Evolutionary conservation across 2,113 vertebrate species (phyloP), one percentile per base, ranked within the genome.

Genomic region (Rattus rattus): DNA sequence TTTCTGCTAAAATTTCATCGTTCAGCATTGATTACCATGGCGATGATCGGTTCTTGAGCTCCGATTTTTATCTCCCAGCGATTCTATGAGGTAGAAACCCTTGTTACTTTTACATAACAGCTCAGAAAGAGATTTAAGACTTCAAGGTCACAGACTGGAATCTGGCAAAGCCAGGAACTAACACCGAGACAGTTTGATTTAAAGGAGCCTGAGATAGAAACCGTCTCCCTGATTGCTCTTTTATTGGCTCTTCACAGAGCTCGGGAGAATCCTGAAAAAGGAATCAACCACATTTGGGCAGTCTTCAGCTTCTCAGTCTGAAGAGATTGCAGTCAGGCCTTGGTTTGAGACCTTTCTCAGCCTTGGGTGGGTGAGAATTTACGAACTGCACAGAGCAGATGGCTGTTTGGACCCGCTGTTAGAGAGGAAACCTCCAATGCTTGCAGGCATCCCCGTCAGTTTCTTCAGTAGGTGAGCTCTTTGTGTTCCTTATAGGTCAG

Each of bases 141-240:
- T 94, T 97, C 81, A 97, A 96, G 91, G 95, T 97, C 96, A 89
- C n/a, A 94, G 90, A 39, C 22, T 73, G 79, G 61, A 56, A 83
- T 59, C 67, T 69, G 67, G 88, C 56, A 94, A 43, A 87, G 69
- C 19, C 33, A 87, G 70, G n/a, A 92, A 36, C 72, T 89, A 65
- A 92, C 43, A 9, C 61, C 13, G n/a, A 59, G 47, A 76, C 33
- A 70, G 43, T 77, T 47, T 87, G 47, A 96, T 88, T 93, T 94
- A 67, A 89, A 88, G 94, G 81, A 90, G 54, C 39, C 59, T 33
- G 95, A 61, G 30, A 24, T 79, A 8, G 52, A 43, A 93, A 84
- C 49, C 59, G n/a, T 22, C 79, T 56, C 49, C 28, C 36, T 88
- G 88, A 88, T 30, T 67, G n/a, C 47, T 88, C 19, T 88, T 39